Conservation (phyloP, 1,140 invertebrate species). For the Drosophila kikkawai region DNA sequence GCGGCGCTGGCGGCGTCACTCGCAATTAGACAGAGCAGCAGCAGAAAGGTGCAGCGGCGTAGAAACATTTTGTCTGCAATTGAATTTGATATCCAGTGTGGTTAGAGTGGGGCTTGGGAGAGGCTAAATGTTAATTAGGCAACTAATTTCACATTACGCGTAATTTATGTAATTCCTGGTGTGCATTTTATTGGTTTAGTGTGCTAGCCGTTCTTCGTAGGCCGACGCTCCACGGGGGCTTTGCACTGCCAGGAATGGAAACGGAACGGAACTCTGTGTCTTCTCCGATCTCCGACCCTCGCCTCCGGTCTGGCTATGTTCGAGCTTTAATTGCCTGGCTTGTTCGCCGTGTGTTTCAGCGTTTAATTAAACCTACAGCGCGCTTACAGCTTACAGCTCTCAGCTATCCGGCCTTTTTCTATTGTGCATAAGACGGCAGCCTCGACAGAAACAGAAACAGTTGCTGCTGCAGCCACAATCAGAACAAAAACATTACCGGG, state of each 20-base stretch:
- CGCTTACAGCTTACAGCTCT: slow-evolving; percentile 37
- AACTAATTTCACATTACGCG: slow-evolving; percentile 76
- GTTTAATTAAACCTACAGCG: slow-evolving; percentile 79
- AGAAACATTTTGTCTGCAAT: slow-evolving; percentile 80
- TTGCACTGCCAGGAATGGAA: slow-evolving; percentile 48
- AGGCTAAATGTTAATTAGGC: slow-evolving; percentile 72
- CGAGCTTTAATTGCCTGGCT: slow-evolving; percentile 75
- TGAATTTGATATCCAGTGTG: slow-evolving; percentile 12
- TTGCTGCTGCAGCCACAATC: slow-evolving; percentile 48
- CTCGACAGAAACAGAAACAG: slow-evolving; percentile 58
- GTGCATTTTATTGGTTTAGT: slow-evolving; percentile 72
- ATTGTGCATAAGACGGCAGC: slow-evolving; percentile 45
- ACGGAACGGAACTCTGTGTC: slow-evolving; percentile 66
- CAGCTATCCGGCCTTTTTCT: slow-evolving; percentile 48
- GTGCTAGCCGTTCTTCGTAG: slow-evolving; percentile 10
- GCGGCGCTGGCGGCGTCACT: slow-evolving; percentile 78
- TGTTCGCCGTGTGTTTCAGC: slow-evolving; percentile 69
- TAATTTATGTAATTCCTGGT: slow-evolving; percentile 80
- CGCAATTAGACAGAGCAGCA: slow-evolving; percentile 79
- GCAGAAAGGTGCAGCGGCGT: slow-evolving; percentile 76
- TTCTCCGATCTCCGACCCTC: slow-evolving; percentile 20
- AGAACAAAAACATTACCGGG: slow-evolving; percentile 53
- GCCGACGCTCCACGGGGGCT: slow-evolving; percentile 49
- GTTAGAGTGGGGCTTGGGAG: slow-evolving; percentile 12
- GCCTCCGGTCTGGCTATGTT: slow-evolving; percentile 30